Conservation (phyloP, 1,140 invertebrate species). For the Penaeus indicus region DNA sequence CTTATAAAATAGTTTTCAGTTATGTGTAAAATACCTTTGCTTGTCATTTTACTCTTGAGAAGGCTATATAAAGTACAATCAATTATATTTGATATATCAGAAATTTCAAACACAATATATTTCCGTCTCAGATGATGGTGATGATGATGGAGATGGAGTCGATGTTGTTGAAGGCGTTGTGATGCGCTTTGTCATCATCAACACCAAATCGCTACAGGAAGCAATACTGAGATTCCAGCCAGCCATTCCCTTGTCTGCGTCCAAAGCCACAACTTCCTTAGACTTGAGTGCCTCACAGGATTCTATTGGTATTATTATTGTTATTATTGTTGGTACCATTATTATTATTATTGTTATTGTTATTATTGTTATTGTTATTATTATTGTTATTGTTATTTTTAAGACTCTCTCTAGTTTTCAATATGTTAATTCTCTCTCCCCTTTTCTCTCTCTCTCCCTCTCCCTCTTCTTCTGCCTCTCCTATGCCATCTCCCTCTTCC, state of each 20-base stretch:
- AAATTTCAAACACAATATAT: too few species aligned
- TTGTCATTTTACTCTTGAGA: background rate
- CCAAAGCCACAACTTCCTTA: background rate
- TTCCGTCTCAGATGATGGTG: conserved; percentile 28
- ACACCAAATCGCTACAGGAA: conserved; percentile 62
- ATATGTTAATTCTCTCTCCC: too few species aligned
- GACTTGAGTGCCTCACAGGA: conserved; percentile 49
- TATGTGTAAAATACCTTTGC: background rate
- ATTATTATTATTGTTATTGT: background rate
- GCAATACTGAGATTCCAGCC: conserved; percentile 62
- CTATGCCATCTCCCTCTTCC: too few species aligned
- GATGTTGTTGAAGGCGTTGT: conserved; percentile 62
- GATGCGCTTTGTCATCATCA: conserved; percentile 61
- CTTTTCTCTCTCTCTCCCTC: too few species aligned
- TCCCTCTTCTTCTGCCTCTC: too few species aligned
- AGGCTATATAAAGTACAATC: background rate
- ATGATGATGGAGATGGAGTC: conserved; percentile 40
- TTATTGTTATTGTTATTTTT: too few species aligned
- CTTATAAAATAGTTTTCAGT: too few species aligned
- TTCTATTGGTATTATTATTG: conserved; percentile 35
- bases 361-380: too few species aligned
- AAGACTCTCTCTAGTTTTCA: too few species aligned
- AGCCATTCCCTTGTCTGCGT: conserved; percentile 38
- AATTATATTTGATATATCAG: too few species aligned
- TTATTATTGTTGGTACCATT: background rate